Percentiles rank a stretch among this genome's conserved stretches.
Evolutionary conservation across 2,797 vertebrate genomes (phyloP).

Genomic region (Hemitrygon akajei): DNA sequence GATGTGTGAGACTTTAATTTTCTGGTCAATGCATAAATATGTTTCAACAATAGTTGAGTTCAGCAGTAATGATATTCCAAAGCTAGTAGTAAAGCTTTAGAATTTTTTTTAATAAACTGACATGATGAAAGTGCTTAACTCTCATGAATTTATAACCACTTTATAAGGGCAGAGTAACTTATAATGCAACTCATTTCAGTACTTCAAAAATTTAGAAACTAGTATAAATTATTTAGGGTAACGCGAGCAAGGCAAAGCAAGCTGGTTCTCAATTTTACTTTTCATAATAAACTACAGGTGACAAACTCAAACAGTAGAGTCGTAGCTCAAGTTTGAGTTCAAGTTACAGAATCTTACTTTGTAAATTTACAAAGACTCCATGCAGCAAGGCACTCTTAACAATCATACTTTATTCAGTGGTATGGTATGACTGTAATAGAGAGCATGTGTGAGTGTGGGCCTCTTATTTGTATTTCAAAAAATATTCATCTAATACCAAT

Average conservation of each 20-base stretch:
- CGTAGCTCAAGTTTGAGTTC: neutral
- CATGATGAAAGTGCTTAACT: neutral
- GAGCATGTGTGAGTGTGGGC: too few relatives aligned
- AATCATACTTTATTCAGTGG: neutral
- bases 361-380: neutral
- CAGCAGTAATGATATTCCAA: neutral
- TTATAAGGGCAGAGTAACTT: neutral
- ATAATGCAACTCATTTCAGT: neutral
- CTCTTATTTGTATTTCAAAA: neutral
- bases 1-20: constrained; percentile 28
- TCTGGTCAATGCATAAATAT: neutral
- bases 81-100: neutral
- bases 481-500: neutral
- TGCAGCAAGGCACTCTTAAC: neutral
- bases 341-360: neutral
- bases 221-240: neutral
- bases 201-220: neutral
- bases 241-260: neutral
- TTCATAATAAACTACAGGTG: neutral
- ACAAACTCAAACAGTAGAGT: neutral
- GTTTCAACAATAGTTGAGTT: neutral
- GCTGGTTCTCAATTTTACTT: neutral
- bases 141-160: neutral
- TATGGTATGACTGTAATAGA: neutral
- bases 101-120: neutral